A percentile compares a stretch with the other conserved stretches of the same genome.
Evolutionary conservation across 2,888 invertebrate species (phyloP).

Genomic region (Callimorpha dominula): DNA sequence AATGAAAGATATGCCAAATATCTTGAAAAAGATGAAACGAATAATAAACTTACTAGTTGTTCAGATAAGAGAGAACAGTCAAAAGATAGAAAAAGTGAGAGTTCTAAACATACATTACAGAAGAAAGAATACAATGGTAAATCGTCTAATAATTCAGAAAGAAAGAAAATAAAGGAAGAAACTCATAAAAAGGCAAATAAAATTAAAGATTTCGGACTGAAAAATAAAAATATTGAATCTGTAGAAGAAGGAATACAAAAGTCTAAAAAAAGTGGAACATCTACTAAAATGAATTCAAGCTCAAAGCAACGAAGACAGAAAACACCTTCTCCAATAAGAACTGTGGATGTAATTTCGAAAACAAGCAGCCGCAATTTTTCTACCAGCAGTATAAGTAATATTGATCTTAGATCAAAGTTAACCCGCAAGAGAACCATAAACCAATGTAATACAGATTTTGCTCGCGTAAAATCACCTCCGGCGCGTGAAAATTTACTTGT

Average conservation of each 20-base stretch:
- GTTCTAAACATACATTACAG: conserved; percentile 2
- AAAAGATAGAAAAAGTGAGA: background rate
- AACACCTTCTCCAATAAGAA: background rate
- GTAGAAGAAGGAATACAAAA: background rate
- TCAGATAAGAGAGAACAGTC: background rate
- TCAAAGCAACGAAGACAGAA: background rate
- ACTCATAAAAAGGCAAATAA: background rate
- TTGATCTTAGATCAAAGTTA: conserved; percentile 21
- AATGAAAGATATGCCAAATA: background rate
- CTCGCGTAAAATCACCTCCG: conserved; percentile 22
- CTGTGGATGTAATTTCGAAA: conserved; percentile 5
- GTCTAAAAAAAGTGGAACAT: background rate
- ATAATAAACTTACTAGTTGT: background rate
- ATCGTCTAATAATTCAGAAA: background rate
- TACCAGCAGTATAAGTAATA: background rate
- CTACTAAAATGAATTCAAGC: background rate
- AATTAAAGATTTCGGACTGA: background rate
- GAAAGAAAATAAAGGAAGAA: background rate
- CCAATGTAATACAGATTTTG: background rate
- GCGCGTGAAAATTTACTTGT: conserved; percentile 52
- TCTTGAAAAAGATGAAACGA: background rate
- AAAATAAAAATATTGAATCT: conserved; percentile 1
- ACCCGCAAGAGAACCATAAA: conserved; percentile 15
- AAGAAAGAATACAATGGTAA: background rate
- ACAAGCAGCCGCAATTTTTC: background rate